phyloP scores from a whole-genome alignment of 2,113 vertebrate species.

The Chaenogobius annularis region DNA sequence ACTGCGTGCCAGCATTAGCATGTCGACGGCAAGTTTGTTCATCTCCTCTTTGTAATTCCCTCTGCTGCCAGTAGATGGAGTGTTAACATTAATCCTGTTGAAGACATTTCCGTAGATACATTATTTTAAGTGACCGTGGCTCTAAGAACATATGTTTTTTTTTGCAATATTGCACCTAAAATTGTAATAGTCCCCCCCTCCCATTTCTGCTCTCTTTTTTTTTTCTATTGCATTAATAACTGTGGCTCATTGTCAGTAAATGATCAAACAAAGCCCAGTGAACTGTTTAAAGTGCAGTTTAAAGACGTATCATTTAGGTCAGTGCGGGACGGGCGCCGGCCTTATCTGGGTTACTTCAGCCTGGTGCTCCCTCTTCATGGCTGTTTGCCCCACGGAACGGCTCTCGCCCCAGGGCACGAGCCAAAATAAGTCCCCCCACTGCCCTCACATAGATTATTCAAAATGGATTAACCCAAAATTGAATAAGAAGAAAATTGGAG shows the following conservation, averaged over 20 bases:
- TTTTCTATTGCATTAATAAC: neutral
- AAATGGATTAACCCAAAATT: slow-evolving; percentile 11
- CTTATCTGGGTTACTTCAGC: slow-evolving; percentile 15
- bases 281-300: neutral
- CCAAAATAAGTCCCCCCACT: slow-evolving; percentile 21
- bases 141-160: too few relatives aligned
- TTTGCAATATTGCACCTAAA: too few relatives aligned
- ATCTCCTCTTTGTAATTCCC: too few relatives aligned
- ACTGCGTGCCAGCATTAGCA: too few relatives aligned
- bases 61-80: too few relatives aligned
- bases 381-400: slow-evolving; percentile 37
- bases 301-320: slow-evolving; percentile 5
- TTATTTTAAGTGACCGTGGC: too few relatives aligned
- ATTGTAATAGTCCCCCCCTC: too few relatives aligned
- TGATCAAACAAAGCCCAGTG: neutral
- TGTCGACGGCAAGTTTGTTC: too few relatives aligned
- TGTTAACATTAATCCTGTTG: too few relatives aligned
- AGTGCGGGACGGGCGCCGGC: neutral
- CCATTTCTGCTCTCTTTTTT: neutral
- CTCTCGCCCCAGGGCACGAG: slow-evolving; percentile 16
- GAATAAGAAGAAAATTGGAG: slow-evolving; percentile 10
- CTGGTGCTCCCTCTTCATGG: neutral
- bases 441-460: slow-evolving; percentile 28
- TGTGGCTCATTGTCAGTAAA: neutral
- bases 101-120: too few relatives aligned